phyloP scores from a whole-genome alignment of 2,888 invertebrate genomes.

The Cataglyphis albicans region DNA sequence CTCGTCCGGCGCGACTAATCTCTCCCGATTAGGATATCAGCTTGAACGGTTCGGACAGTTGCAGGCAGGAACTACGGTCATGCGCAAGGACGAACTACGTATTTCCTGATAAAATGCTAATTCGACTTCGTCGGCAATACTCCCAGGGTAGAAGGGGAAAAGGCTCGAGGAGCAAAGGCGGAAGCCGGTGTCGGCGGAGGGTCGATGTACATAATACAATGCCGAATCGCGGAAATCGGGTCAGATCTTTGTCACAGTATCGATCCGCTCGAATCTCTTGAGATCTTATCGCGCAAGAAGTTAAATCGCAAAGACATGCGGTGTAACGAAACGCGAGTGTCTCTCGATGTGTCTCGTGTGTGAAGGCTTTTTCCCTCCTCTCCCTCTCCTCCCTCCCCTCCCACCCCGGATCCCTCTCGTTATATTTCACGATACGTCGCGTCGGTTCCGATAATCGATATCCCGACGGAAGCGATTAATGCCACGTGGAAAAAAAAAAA shows the following conservation, averaged over 20 bases:
- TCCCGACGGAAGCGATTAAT: constrained; percentile 7
- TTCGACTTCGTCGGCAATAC: constrained; percentile 14
- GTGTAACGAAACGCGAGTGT: neutral
- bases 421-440: constrained; percentile 14
- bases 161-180: constrained; percentile 4
- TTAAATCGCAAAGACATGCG: neutral
- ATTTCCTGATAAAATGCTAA: constrained; percentile 47
- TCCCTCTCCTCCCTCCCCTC: too few relatives aligned
- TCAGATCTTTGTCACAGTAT: constrained; percentile 46
- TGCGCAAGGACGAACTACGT: constrained; percentile 34
- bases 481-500: constrained; percentile 1
- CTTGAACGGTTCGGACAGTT: constrained; percentile 9
- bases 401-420: constrained; percentile 1
- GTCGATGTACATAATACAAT: constrained; percentile 17
- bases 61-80: constrained; percentile 24
- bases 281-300: constrained; percentile 27
- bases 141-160: neutral
- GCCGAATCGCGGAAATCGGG: constrained; percentile 40
- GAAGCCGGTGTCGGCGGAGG: neutral
- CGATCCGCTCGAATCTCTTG: constrained; percentile 28
- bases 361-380: neutral
- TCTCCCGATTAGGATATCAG: constrained; percentile 45
- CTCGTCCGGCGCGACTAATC: constrained; percentile 30
- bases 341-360: neutral
- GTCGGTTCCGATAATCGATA: constrained; percentile 26